A percentile compares a stretch with the other conserved stretches of the same genome.
Evolutionary conservation across 2,113 vertebrate genomes (phyloP).

Genomic region (Scolopax mira): DNA sequence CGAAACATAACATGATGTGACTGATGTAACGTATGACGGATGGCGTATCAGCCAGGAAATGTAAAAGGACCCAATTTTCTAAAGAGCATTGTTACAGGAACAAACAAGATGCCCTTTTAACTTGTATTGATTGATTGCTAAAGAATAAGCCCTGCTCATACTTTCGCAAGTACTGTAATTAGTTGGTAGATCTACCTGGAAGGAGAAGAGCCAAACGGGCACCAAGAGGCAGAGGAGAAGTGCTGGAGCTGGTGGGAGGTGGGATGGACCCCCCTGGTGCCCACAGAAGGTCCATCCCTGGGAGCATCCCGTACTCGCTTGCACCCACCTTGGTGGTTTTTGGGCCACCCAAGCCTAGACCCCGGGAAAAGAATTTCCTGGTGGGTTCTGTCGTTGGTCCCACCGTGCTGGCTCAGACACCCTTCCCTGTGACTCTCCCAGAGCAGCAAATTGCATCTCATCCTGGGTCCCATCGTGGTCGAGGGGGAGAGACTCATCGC

Average conservation of each 20-base stretch:
- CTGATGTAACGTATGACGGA: constrained; percentile 57
- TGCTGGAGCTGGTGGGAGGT: no score
- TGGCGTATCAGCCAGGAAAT: constrained; percentile 42
- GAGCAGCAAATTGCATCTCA: background rate
- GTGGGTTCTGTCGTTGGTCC: rapidly evolving
- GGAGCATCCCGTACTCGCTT: rapidly evolving
- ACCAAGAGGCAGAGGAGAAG: background rate
- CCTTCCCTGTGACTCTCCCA: rapidly evolving
- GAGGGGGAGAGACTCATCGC: rapidly evolving
- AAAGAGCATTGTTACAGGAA: constrained; percentile 66
- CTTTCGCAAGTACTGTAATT: constrained; percentile 38
- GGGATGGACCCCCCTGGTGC: background rate
- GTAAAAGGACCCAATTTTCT: constrained; percentile 61
- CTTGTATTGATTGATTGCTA: constrained; percentile 65
- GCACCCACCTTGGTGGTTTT: rapidly evolving
- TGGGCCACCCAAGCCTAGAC: background rate
- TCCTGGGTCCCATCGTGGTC: rapidly evolving
- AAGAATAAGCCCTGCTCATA: constrained; percentile 44
- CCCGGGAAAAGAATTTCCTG: background rate
- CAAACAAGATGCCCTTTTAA: constrained; percentile 67
- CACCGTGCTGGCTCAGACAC: rapidly evolving
- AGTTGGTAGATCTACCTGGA: constrained; percentile 22
- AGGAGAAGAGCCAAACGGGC: background rate
- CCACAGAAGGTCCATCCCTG: rapidly evolving
- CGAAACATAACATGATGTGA: constrained; percentile 49